Base-by-base conservation (phyloP, 1,140 invertebrate genomes). In the Trichogramma pretiosum region DNA sequence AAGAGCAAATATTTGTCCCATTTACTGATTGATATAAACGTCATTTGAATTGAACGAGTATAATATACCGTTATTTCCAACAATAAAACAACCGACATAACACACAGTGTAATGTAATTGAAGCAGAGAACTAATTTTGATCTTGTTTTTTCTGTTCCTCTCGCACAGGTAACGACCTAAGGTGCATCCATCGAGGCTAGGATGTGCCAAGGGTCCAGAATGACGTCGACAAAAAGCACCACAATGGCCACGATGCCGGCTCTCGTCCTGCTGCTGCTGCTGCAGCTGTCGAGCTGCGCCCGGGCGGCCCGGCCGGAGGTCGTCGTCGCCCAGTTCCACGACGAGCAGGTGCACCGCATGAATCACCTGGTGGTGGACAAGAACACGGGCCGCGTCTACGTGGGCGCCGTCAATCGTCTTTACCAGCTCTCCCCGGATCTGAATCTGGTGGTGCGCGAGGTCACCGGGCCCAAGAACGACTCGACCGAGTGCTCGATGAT, bases 281-380 rank as follows among this genome's bases (percentile, higher is more conserved):
- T 74, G 43, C 63, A 61, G 61, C 64, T 67, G 57, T 64, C 68
- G 37, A 22, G 30, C 44, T 60, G 63, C 64, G 26, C 67, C 59
- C 67, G 62, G 59, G 64, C 58, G 59, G 68, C 64, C n/a, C 51
- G 60, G 16, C 71, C 74, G 43, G 71, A 74, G 59, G 78, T 80
- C 66, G 78, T 83, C 62, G 76, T 85, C 54, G 70, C 75, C 58
- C 76, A 74, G 59, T 84, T 80, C 69, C 68, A 74, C 68, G 80
- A 82, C 63, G 64, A 74, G 21, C 72, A 75, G 26, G 72, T 77
- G 24, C 74, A 77, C 54, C 68, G 74, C 14, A 83, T 85, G 76
- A 89, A 91, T 68, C 90, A 95, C 70, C 74, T 96, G 50, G 86
- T 90, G 22, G 85, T 95, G 46, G 89, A 96, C 69, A 89, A 86